Evolutionary conservation across 2,113 vertebrate genomes (phyloP), one percentile per base, ranked within the genome.

Genomic region (Pterocles burchelli): DNA sequence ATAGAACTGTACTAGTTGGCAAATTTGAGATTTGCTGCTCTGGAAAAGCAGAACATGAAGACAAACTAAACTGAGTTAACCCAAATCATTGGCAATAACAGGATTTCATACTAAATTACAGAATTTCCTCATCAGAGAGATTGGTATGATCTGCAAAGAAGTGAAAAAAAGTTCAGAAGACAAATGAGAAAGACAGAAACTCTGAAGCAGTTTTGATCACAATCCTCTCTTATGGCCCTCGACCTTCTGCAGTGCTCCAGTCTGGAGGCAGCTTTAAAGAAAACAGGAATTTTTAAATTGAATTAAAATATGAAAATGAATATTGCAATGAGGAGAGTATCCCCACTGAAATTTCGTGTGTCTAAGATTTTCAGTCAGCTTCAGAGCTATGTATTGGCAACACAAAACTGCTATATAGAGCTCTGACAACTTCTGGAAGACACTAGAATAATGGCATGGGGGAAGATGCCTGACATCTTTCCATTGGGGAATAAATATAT

Each of bases 31-130:
- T 83, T 89, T 74, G 17, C 22, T 86, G 34, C 48, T 91, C 57
- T 92, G 72, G 52, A 83, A 88, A 85, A 85, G 54, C 29, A 85
- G 48, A 80, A 77, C 22, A 45, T 48, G 34, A 79, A 88, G n/a
- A 88, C 1, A 19, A 95, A 85, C 58, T 58, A 78, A 92, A 84
- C 79, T 25, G 17, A 88, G 26, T 67, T 88, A 73, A 83, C 84
- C 16, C 25, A 90, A 80, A 43, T 90, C 29, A 84, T 24, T 91
- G 34, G 17, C 57, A 73, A 84, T 88, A 94, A 88, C 19, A 90
- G 18, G 48, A 94, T 86, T 94, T 93, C 85, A 80, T 41, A 80
- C 26, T 52, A 67, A 90, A 90, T 86, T 74, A 91, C 16, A 80
- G 72, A 85, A 94, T 83, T 88, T 41, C 14, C 26, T 88, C 74